Percentiles rank a stretch among this genome's conserved stretches.
These are phyloP conservation scores for Onychomys arenicola DNA, from an alignment of 2,797 vertebrate genomes.

Conservation along the genomic window DNA sequence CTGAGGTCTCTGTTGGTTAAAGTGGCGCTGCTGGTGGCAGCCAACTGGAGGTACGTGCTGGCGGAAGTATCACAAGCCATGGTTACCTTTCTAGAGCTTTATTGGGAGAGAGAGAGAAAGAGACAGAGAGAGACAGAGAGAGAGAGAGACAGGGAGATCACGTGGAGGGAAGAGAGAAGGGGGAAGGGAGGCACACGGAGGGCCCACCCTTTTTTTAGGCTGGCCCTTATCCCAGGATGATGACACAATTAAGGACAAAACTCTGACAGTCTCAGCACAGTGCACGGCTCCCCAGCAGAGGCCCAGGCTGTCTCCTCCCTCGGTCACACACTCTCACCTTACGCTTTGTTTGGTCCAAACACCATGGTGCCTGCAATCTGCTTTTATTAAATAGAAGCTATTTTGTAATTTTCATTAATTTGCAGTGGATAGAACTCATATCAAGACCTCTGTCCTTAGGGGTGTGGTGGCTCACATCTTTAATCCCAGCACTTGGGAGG, in stretches of 20 bases:
- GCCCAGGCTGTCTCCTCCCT: background rate
- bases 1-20: background rate
- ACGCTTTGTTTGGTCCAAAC: background rate
- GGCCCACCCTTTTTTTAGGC: no score
- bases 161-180: no score
- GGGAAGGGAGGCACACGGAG: no score
- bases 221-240: no score
- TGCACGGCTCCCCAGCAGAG: background rate
- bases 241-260: no score
- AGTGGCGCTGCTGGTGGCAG: no score
- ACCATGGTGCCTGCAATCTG: background rate
- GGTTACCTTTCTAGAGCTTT: no score
- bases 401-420: background rate
- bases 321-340: background rate
- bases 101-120: no score
- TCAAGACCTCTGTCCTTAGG: background rate
- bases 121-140: no score
- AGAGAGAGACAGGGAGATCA: no score
- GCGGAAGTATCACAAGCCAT: no score
- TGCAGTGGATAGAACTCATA: background rate
- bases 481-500: background rate
- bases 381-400: background rate
- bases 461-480: background rate
- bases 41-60: no score
- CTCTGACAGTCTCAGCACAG: background rate